Percentiles rank a stretch among this genome's conserved stretches.
Conservation (phyloP, 2,113 vertebrate genomes). For the Mesoclemmys tuberculata region DNA sequence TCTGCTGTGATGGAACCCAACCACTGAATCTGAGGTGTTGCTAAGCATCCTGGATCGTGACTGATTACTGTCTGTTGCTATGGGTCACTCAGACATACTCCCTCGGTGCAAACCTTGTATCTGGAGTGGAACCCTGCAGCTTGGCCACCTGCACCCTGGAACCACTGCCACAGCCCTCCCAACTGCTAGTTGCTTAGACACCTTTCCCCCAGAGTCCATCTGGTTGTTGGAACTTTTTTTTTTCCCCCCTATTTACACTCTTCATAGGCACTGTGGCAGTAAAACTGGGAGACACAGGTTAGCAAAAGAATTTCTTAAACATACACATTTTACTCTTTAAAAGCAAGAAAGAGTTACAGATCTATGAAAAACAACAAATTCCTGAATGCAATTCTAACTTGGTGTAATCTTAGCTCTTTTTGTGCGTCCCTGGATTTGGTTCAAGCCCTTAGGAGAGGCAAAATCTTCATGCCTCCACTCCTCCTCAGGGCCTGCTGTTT, state of each 20-base stretch:
- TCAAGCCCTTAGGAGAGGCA: not conserved
- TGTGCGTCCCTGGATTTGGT: not conserved
- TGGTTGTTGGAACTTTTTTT: not conserved
- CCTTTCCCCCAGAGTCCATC: not conserved
- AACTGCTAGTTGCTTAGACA: not conserved
- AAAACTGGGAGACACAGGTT: not conserved
- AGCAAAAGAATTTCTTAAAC: not conserved
- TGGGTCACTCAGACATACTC: not conserved
- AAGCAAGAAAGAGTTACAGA: not conserved
- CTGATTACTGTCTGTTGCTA: not conserved
- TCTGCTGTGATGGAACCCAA: not conserved
- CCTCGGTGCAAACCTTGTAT: not conserved
- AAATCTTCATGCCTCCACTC: not conserved
- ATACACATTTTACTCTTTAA: not conserved
- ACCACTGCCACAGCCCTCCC: not conserved
- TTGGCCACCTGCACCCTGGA: not conserved
- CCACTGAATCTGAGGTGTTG: not conserved
- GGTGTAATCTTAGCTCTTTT: not conserved
- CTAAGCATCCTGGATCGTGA: not conserved
- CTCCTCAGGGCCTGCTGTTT: not conserved
- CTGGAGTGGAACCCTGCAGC: not conserved
- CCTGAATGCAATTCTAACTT: not conserved
- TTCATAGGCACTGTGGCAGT: not conserved
- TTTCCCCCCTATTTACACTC: not conserved
- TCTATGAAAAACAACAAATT: not conserved